These are phyloP conservation scores for Amia ocellicauda DNA, from an alignment of 2,113 vertebrate species.

Conservation along the genomic window DNA sequence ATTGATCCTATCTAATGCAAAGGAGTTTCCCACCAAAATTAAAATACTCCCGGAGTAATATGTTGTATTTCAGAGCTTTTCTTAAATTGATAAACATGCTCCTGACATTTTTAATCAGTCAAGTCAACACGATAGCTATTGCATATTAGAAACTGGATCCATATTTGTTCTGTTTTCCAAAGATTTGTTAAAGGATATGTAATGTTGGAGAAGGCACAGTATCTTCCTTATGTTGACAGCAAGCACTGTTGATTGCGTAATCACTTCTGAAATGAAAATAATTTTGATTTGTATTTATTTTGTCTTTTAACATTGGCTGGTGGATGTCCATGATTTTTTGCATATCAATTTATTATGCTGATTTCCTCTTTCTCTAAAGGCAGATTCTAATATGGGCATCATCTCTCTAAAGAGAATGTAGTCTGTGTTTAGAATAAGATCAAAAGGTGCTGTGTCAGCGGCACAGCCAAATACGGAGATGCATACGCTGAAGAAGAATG, in stretches of 20 bases:
- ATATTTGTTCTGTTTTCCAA: too few species aligned
- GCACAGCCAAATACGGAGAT: neutral
- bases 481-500: neutral
- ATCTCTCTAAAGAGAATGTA: neutral
- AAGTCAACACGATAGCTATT: neutral
- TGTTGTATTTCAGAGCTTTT: neutral
- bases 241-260: too few species aligned
- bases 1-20: neutral
- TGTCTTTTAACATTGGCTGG: too few species aligned
- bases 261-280: too few species aligned
- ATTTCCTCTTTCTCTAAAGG: neutral
- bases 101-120: neutral
- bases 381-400: neutral
- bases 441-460: neutral
- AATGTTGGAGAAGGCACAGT: too few species aligned
- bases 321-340: too few species aligned
- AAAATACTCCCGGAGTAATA: neutral
- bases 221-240: too few species aligned
- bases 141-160: too few species aligned
- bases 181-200: too few species aligned
- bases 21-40: neutral
- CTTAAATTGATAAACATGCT: neutral
- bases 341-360: too few species aligned
- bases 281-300: too few species aligned
- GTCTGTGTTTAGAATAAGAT: slow-evolving; percentile 7